phyloP scores from a whole-genome alignment of 2,113 vertebrate species.

The Madoqua kirkii region DNA sequence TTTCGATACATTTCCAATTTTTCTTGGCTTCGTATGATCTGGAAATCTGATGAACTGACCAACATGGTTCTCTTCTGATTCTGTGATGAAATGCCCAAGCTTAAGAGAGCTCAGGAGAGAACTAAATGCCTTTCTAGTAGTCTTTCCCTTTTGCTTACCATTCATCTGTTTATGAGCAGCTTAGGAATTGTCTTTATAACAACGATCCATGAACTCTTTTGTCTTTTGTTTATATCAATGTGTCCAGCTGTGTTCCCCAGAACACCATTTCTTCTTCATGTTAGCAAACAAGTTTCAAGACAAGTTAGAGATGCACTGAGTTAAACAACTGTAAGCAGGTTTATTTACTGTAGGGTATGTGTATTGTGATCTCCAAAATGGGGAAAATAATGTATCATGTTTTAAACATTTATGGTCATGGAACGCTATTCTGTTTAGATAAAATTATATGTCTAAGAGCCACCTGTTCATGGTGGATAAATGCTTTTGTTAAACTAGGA shows the following conservation, averaged over 20 bases:
- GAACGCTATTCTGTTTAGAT: background rate
- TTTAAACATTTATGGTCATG: background rate
- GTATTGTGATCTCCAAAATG: background rate
- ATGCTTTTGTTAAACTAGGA: background rate
- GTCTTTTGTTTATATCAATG: background rate
- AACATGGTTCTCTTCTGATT: background rate
- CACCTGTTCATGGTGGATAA: background rate
- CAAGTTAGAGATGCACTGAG: background rate
- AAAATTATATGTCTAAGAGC: background rate
- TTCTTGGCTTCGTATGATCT: background rate
- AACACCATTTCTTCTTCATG: background rate
- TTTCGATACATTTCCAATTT: background rate
- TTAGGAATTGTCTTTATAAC: background rate
- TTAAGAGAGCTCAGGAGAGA: background rate
- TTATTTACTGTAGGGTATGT: background rate
- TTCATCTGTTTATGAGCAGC: background rate
- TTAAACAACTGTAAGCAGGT: background rate
- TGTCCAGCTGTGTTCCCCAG: background rate
- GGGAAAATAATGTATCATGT: background rate
- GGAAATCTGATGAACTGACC: background rate
- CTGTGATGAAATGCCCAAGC: background rate
- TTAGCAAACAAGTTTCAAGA: background rate
- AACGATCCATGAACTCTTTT: background rate
- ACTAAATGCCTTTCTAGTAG: background rate
- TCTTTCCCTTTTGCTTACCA: background rate